Conservation (phyloP, 2,888 invertebrate genomes). For the Lasioglossum malachurum region DNA sequence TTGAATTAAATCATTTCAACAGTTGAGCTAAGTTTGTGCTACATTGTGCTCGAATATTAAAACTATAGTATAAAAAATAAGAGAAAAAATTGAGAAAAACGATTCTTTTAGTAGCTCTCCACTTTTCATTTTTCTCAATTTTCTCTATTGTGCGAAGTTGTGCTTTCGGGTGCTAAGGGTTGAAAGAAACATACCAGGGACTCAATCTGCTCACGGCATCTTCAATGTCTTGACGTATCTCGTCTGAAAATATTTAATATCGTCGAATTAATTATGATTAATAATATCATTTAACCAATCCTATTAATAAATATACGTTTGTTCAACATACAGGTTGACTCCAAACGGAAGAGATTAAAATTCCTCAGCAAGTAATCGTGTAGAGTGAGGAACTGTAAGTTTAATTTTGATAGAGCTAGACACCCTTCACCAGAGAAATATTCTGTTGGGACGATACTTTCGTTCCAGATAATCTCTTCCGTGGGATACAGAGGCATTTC, state of each 20-base stretch:
- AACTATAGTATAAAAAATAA: too few relatives aligned
- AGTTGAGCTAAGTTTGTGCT: too few relatives aligned
- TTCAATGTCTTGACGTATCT: slow-evolving; percentile 99
- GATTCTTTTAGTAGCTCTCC: too few relatives aligned
- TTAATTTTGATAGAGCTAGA: slow-evolving; percentile 98
- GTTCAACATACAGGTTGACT: slow-evolving; percentile 95
- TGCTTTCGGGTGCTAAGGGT: too few relatives aligned
- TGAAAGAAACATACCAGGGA: slow-evolving; percentile 87
- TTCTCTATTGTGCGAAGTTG: too few relatives aligned
- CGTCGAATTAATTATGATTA: neutral
- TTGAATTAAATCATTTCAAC: too few relatives aligned
- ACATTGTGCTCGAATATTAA: too few relatives aligned
- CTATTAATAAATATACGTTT: neutral
- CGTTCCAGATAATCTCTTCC: slow-evolving; percentile 99
- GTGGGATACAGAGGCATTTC: slow-evolving; percentile 99
- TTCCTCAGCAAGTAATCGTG: slow-evolving; percentile 99
- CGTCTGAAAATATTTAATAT: slow-evolving; percentile 89
- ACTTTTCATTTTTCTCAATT: too few relatives aligned
- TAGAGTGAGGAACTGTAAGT: slow-evolving; percentile 98
- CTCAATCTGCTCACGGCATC: slow-evolving; percentile 97
- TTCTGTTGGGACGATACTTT: slow-evolving; percentile 98
- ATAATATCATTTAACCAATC: neutral
- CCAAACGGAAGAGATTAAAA: slow-evolving; percentile 98
- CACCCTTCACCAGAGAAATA: slow-evolving; percentile 98
- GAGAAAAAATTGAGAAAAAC: too few relatives aligned